Base-by-base conservation (phyloP, 2,888 invertebrate genomes). In the Scotopteryx bipunctaria region DNA sequence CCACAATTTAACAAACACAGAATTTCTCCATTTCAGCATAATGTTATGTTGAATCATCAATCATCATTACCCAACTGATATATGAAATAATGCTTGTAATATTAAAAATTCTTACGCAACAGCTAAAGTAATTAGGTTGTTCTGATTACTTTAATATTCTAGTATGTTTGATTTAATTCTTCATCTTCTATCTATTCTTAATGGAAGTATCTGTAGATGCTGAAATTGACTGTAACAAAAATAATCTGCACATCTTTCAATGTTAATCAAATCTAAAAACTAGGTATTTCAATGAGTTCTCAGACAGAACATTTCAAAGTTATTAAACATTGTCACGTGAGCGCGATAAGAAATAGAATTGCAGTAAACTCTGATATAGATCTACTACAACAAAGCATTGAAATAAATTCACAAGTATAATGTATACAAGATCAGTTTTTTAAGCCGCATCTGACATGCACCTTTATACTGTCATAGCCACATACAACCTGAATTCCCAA, bases 11-110 rank as follows among this genome's bases (percentile, higher is more conserved):
- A 55, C 50, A 45, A 37, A 46, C n/a, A n/a, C n/a, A n/a, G 69
- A 68, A 55, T 52, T 56, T 49, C 54, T 60, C 63, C 67, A 35
- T 40, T 33, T 42, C 56, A 55, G 31, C 45, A 47, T 52, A 36
- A 29, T 43, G 45, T 49, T 15, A 16, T 41, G 54, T 56, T 33
- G 49, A 52, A 36, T 55, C 56, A 44, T 52, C 52, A 52, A 36
- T 55, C 56, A 44, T 52, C 52, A 32, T 44, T 59, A 41, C 41
- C 37, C 53, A 45, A 61, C 43, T 46, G 38, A 21, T 47, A 37
- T 36, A 36, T 5, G 42, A 48, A 57, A 41, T 16, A 43, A 49
- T 35, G 43, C 53, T 53, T 53, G 38, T 42, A 44, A 44, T 38
- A 33, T 29, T 36, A 42, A 32, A 31, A 6, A 13, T 27, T 53